A percentile compares a stretch with the other conserved stretches of the same genome.
Evolutionary conservation across 2,113 vertebrate species (phyloP).

Genomic region (Psephotus haematonotus): DNA sequence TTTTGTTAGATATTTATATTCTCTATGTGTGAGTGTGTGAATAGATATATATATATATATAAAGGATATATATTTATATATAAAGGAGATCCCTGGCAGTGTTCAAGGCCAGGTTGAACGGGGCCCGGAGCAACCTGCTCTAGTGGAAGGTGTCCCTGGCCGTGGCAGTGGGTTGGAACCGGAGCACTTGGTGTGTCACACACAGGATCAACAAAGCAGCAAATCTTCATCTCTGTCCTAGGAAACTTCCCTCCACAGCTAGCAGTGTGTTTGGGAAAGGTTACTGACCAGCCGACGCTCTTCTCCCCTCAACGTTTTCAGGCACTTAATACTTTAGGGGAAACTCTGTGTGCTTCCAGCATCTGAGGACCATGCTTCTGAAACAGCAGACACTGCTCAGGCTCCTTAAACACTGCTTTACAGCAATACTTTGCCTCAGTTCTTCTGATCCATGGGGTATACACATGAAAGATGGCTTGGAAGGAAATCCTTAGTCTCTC

Average conservation of each 20-base stretch:
- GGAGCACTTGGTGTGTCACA: background rate
- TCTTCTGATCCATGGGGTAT: background rate
- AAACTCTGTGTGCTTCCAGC: constrained; percentile 10
- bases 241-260: constrained; percentile 7
- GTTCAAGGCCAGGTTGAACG: background rate
- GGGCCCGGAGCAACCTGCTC: background rate
- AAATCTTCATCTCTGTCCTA: background rate
- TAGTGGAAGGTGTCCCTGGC: background rate
- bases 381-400: constrained; percentile 11
- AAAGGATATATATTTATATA: background rate
- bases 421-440: background rate
- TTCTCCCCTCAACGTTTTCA: constrained; percentile 40
- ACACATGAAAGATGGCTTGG: background rate
- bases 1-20: background rate
- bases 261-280: constrained; percentile 26
- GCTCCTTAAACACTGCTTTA: constrained; percentile 6
- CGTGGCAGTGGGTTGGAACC: background rate
- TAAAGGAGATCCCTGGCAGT: background rate
- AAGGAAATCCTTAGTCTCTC: background rate
- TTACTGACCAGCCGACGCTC: background rate
- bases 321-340: constrained; percentile 12
- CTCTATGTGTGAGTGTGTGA: too few relatives aligned
- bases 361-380: background rate
- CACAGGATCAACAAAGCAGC: background rate
- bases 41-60: too few relatives aligned